Percentiles rank a stretch among this genome's conserved stretches.
phyloP scores from a whole-genome alignment of 2,797 vertebrate genomes.

The Halcyon smyrnensis region DNA sequence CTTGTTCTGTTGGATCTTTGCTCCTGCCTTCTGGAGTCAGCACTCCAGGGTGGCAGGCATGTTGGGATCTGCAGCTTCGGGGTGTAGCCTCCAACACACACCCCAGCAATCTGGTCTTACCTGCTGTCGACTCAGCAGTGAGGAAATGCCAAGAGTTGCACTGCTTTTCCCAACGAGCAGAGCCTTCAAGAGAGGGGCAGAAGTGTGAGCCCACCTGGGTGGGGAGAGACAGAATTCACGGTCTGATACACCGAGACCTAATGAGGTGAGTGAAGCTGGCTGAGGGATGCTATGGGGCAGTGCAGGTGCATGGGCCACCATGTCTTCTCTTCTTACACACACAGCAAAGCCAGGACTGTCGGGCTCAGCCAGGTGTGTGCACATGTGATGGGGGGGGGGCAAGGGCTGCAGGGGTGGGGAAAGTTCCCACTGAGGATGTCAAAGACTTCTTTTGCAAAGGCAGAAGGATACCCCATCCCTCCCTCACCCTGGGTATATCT shows the following conservation, averaged over 20 bases:
- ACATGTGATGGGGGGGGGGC: accelerated
- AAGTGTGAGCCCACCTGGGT: not conserved
- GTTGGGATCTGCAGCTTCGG: conserved; percentile 67
- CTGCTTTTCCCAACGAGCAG: not conserved
- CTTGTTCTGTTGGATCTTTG: not conserved
- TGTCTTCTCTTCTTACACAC: not conserved
- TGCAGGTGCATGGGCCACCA: accelerated
- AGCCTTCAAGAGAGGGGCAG: not conserved
- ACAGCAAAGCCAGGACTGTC: not conserved
- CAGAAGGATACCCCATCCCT: not conserved
- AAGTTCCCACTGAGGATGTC: not conserved
- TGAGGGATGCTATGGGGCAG: not conserved
- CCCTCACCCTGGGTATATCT: not conserved
- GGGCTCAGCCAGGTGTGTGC: not conserved
- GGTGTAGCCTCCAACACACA: conserved; percentile 62
- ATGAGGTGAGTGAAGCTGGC: conserved; percentile 45
- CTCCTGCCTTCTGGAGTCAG: conserved; percentile 22
- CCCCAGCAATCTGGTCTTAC: conserved; percentile 71
- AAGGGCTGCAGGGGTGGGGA: not conserved
- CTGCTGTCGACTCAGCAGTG: conserved; percentile 37
- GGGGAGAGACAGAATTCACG: accelerated
- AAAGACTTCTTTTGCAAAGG: not conserved
- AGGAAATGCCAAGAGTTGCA: not conserved
- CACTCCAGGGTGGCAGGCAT: not conserved
- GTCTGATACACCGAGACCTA: accelerated